Evolutionary conservation across 1,140 invertebrate genomes (phyloP).

Genomic region (Parapsyche elsis): DNA sequence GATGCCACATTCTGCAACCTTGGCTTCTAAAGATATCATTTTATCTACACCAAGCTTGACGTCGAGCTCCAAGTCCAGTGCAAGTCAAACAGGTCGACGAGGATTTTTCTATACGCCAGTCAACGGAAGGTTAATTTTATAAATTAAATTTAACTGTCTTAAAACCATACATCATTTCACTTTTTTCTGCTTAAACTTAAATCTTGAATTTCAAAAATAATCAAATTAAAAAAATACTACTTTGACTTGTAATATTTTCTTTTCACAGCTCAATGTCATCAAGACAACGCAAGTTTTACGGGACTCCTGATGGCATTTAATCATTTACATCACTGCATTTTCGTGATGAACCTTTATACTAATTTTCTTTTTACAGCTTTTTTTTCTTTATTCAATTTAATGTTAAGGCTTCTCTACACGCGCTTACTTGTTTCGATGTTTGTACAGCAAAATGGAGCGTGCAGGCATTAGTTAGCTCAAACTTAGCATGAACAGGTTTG

Average conservation of each 20-base stretch:
- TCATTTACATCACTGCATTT: not conserved
- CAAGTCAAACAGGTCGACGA: conserved; percentile 13
- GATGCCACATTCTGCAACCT: not conserved
- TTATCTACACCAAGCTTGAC: conserved; percentile 42
- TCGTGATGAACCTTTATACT: not conserved
- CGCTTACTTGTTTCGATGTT: too few relatives aligned
- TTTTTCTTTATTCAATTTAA: too few relatives aligned
- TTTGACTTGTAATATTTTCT: conserved; percentile 2
- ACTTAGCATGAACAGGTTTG: too few relatives aligned
- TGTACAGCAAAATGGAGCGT: too few relatives aligned
- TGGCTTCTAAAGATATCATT: not conserved
- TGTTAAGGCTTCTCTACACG: too few relatives aligned
- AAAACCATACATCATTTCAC: not conserved
- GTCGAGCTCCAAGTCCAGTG: conserved; percentile 35
- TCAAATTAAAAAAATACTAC: not conserved
- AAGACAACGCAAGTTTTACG: conserved; percentile 24
- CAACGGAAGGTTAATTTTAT: conserved; percentile 21
- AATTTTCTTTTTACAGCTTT: too few relatives aligned
- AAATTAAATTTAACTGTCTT: not conserved
- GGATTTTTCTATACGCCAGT: conserved; percentile 52
- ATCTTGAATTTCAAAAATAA: not conserved
- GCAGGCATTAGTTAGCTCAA: too few relatives aligned
- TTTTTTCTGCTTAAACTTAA: not conserved
- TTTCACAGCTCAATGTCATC: conserved; percentile 9
- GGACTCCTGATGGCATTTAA: conserved; percentile 37